A percentile compares a stretch with the other conserved stretches of the same genome.
phyloP scores from a whole-genome alignment of 2,888 invertebrate species.

The Nephrotoma appendiculata region DNA sequence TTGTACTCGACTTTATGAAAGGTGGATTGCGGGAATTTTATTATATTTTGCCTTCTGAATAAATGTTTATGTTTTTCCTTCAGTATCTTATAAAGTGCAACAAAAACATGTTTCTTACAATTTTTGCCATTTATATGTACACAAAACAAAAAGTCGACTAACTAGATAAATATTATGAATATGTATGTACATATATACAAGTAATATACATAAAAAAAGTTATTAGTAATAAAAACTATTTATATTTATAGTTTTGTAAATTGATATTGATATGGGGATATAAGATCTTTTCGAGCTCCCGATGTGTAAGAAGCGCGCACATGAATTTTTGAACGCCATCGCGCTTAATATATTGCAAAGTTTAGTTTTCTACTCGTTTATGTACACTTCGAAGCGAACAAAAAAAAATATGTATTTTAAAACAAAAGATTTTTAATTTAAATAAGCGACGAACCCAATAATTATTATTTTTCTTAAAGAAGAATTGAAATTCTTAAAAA shows the following conservation, averaged over 20 bases:
- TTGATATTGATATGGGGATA: neutral
- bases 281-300: neutral
- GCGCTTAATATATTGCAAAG: too few species aligned
- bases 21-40: neutral
- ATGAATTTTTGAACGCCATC: neutral
- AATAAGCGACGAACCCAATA: neutral
- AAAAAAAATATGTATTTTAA: neutral
- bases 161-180: neutral
- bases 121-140: neutral
- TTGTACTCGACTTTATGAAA: neutral
- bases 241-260: neutral
- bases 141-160: neutral
- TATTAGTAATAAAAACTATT: neutral
- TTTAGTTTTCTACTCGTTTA: neutral
- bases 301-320: neutral
- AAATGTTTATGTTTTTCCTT: neutral
- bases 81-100: neutral
- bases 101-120: neutral
- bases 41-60: neutral
- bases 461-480: neutral
- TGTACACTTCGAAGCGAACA: neutral
- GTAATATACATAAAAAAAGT: neutral
- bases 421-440: neutral
- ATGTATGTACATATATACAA: neutral
- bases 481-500: neutral